These are phyloP conservation scores for Apodemia mormo DNA, from an alignment of 2,888 invertebrate species.

Conservation along the genomic window DNA sequence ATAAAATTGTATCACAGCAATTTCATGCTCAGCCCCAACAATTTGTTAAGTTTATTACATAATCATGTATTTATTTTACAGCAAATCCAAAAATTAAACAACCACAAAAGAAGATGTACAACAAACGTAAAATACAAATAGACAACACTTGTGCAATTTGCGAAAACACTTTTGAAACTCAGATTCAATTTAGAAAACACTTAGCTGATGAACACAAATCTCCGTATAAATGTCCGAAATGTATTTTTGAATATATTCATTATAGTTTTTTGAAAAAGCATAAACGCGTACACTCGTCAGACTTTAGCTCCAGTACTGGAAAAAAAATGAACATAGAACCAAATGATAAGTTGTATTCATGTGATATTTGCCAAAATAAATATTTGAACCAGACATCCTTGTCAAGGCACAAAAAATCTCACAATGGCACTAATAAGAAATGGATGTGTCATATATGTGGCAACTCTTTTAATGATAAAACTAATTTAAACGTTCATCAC, in stretches of 20 bases:
- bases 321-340: too few relatives aligned
- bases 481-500: neutral
- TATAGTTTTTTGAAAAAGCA: neutral
- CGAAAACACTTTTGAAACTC: neutral
- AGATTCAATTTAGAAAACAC: neutral
- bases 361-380: slow-evolving; percentile 9
- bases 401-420: neutral
- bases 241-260: neutral
- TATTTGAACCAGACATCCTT: neutral
- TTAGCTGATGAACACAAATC: neutral
- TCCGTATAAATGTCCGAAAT: slow-evolving; percentile 6
- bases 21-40: too few relatives aligned
- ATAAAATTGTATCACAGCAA: too few relatives aligned
- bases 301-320: too few relatives aligned
- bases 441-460: neutral
- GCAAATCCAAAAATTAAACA: neutral
- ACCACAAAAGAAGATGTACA: neutral
- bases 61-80: neutral
- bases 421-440: neutral
- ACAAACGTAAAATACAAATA: neutral
- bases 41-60: neutral
- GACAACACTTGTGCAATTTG: neutral
- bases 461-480: neutral
- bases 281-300: neutral
- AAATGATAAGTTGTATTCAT: neutral